These are phyloP conservation scores for Petrosia ficiformis DNA, from an alignment of 37 sponge, comb jelly and placozoan species.

Conservation along the genomic window DNA sequence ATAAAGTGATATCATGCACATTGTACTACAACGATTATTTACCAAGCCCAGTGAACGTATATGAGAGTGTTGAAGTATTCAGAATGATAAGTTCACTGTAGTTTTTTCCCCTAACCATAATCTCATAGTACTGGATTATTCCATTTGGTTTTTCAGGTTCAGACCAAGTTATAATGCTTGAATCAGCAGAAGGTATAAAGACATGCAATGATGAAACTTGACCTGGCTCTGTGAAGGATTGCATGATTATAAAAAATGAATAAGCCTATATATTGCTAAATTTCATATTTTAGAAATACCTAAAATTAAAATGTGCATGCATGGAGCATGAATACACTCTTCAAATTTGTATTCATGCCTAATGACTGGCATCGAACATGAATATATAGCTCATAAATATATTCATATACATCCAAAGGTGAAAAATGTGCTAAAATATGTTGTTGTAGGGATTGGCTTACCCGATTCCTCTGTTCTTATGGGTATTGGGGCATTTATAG, in stretches of 20 bases:
- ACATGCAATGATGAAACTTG: background rate
- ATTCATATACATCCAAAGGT: background rate
- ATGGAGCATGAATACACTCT: no score
- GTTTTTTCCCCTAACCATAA: background rate
- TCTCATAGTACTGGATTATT: background rate
- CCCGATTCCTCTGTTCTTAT: background rate
- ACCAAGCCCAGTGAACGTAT: no score
- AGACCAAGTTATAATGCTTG: no score
- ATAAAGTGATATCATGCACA: background rate
- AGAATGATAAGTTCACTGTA: no score
- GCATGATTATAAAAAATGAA: no score
- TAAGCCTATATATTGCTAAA: no score
- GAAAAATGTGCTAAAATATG: background rate
- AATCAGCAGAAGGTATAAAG: background rate
- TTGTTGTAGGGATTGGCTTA: background rate
- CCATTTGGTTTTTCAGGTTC: background rate
- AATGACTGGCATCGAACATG: background rate
- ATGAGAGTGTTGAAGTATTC: no score
- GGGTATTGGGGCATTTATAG: background rate
- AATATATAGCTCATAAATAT: background rate
- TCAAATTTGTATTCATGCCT: no score
- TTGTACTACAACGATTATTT: no score
- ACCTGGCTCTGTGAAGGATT: background rate
- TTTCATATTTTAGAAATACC: no score
- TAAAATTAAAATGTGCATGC: no score